Base-by-base conservation (phyloP, 64 coral and sea anemone species). In the Dendrophyllia cribrosa region DNA sequence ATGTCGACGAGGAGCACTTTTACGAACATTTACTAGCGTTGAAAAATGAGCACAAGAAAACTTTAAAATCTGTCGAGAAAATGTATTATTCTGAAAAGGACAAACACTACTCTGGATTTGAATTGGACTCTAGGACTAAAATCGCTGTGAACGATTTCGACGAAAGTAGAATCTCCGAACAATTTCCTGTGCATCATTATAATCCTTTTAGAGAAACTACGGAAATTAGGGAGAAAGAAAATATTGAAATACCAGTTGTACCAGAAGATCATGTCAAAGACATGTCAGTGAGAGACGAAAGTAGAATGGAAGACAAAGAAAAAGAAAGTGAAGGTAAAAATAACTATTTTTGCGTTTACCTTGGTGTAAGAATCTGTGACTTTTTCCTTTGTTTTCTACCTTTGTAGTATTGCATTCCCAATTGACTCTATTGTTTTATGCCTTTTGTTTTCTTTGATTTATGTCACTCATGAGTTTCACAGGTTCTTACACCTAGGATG, bases 1-100 rank as follows among this genome's bases (percentile, higher is more conserved):
- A 75, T 19, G 91, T 94, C 43, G 91, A 95, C 56, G 94, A 99
- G 24, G 91, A 95, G 62, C 74, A 99, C 51, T 99, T 99, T 69
- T 99, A 99, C 69, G 84, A 93, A 43, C 94, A 96, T 65, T 80
- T 99, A 56, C 43, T 99, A 51, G 86, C 94, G 14, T 86, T 99
- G 50, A 95, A 95, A 73, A 88, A 78, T 74, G 97, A 99, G 15
- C 97, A 99, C 55, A 93, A 96, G 48, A 99, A 92, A 79, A 96
- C 94, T 88, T 74, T 99, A 74, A 96, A 99, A 68, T 68, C 88
- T 25, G 61, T 99, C 19, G 97, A 99, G 70, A 95, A 86, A 77
- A 82, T 90, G 59, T 99, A 99, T 82, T 99, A 99, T 85, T 83
- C 62, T 34, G 91, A 99, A 77, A 86, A 94, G 70, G 78, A 89